Base-by-base conservation (phyloP, 1,140 invertebrate genomes). In the Pseudomyrmex pallidus region DNA sequence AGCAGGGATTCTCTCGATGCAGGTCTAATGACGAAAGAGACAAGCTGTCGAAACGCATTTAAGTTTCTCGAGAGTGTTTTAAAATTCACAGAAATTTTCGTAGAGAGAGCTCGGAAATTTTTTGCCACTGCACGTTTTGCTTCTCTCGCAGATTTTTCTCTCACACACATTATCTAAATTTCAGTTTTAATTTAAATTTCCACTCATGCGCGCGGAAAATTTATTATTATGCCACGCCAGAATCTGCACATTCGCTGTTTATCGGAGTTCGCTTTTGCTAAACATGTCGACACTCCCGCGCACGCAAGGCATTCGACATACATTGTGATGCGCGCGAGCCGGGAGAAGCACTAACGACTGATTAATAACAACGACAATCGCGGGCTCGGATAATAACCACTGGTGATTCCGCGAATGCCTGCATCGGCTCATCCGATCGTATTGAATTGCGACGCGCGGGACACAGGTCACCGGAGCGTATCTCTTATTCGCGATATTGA, bases 291-390 rank as follows among this genome's bases (percentile, higher is more conserved):
- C 46, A 46, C 12, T 48, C 44, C 20, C 64, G 54, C 54, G 20
- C 64, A 44, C 50, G 50, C 74, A 48, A 70, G 64, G 66, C 59
- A 80, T 80, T 80, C 76, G 66, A 20, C 54, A 80, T 72, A 67
- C 59, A 80, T 80, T 72, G 44, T 46, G 46, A 80, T 50, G 59
- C 44, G 20, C 76, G 76, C 76, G 76, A 57, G 57, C 44, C 76
- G 64, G 52, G 44, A 35, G 35, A 15, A 78, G 76, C 64, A 56
- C 72, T 80, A 80, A 80, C 76, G 54, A 61, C 66, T 80, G 76
- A 80, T 80, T 80, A 80, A 80, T 80, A 80, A 80, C 76, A 80
- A 70, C 76, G 76, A 80, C 76, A 80, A 80, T 80, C 76, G 76
- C 66, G 66, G 54, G 4, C 54, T 72, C 22, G 54, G 66, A 72